Base-by-base conservation (phyloP, 2,888 invertebrate genomes). In the Tortricodes alternella region DNA sequence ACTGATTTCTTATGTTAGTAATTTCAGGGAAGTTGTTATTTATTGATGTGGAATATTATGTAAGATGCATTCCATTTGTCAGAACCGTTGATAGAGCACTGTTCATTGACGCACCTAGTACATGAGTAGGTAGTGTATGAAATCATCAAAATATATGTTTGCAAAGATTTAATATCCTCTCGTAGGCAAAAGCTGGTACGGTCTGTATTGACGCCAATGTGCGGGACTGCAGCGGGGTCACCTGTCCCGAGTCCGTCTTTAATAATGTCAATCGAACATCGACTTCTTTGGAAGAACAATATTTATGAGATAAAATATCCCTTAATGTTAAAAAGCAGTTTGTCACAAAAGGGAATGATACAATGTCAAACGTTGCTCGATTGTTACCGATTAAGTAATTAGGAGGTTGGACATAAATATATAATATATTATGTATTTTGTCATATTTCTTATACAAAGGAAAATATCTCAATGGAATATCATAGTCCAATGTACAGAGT, bases 401-500 rank as follows among this genome's bases (percentile, higher is more conserved):
- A 83, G 78, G 72, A 79, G 77, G 78, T 80, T 77, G 82, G 83
- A 80, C 82, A 80, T 74, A 84, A 77, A 83, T 83, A 80, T 44
- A 43, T 39, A 29, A n/a, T 35, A 38, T 38, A 38, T 86, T 87
- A 37, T 86, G 87, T 90, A 89, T 90, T 89, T 90, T 89, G 82
- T 86, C 89, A 89, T 81, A 80, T 90, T 89, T 50, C 49, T 50
- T 90, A 89, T 89, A 90, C 87, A 78, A 88, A 85, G 79, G 78
- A 80, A 81, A 83, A 85, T 89, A 87, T 89, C 87, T 89, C 86
- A 86, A 84, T 82, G 76, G 76, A 84, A 83, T 89, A 87, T 86
- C 85, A 85, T 89, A 88, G 87, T 87, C 87, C 89, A 83, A 83
- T 89, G 89, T 90, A 90, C 85, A 88, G 87, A 76, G 72, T 87